Evolutionary conservation across 37 sponge, comb jelly and placozoan genomes (phyloP), one percentile per base, ranked within the genome.

Genomic region (Diacarnus erythraeanus): DNA sequence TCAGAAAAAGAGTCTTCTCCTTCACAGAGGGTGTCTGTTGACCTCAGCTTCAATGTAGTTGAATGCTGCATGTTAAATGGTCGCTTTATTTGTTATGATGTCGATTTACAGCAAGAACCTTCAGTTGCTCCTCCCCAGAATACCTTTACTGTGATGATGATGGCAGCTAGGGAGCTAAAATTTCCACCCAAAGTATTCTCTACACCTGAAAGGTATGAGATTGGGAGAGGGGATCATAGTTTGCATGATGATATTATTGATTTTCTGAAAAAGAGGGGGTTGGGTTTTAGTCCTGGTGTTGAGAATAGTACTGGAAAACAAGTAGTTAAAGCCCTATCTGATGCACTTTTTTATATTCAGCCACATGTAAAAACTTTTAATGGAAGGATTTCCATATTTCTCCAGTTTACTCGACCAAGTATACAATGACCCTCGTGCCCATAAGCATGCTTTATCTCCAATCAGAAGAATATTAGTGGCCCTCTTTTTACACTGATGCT

Each of bases 181-280:
- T 25, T 63, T n/a, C 64, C 64, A 23, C 8, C 64, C 26, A 63
- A 63, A 25, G 17, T 63, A 5, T 63, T 63, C n/a, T 63, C 64
- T 12, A 47, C 12, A 12, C n/a, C n/a, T n/a, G 51, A 47, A 63
- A 63, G 31, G 30, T 63, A 63, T 63, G 64, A 63, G 20, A 63
- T 8, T 20, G 64, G 64, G 18, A 63, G 64, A 15, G 64, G 64
- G 18, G 64, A 63, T 63, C 20, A 30, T n/a, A 12, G 64, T 29
- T 29, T 63, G 26, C 64, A 63, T 29, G 64, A 63, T 63, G 64
- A 63, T 63, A 63, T 63, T 15, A 63, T 63, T 20, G 64, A 63
- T 15, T 63, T 63, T 29, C 20, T 63, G 8, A 6, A 29, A 6
- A 29, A 15, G 31, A 63, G 18, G 31, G 18, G 18, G 4, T 30